Conservation (phyloP, 2,888 invertebrate species). For the Synergus umbraculus region DNA sequence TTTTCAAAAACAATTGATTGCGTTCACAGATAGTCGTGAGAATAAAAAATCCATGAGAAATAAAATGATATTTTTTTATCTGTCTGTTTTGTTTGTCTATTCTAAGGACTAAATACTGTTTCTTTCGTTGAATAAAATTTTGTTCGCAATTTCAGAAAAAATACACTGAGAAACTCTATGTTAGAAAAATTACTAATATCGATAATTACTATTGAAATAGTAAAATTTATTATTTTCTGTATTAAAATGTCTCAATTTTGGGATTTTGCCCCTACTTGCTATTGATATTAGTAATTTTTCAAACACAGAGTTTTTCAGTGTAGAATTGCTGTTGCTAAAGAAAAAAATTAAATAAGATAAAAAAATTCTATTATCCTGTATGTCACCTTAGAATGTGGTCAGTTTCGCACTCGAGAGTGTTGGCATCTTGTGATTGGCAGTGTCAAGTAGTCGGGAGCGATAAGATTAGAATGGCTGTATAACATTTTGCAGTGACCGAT, state of each 20-base stretch:
- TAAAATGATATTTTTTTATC: neutral
- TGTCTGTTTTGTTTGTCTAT: too few species aligned
- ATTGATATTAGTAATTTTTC: too few species aligned
- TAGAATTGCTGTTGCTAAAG: neutral
- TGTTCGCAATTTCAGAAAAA: neutral
- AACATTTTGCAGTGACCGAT: slow-evolving; percentile 32
- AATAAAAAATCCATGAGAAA: neutral
- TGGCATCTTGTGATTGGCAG: slow-evolving; percentile 40
- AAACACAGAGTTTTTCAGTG: too few species aligned
- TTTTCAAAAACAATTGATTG: neutral
- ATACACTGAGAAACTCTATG: too few species aligned
- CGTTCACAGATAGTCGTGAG: slow-evolving; percentile 19
- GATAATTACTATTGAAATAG: too few species aligned
- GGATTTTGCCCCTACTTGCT: too few species aligned
- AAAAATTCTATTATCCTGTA: neutral
- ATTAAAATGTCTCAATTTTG: too few species aligned
- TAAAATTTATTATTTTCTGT: too few species aligned
- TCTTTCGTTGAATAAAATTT: too few species aligned
- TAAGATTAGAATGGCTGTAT: slow-evolving; percentile 35
- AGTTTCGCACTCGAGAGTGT: slow-evolving; percentile 31
- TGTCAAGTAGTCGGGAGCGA: slow-evolving; percentile 35
- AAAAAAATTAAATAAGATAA: neutral
- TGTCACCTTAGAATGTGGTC: slow-evolving; percentile 25
- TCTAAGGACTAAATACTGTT: too few species aligned
- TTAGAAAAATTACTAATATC: too few species aligned